These are phyloP conservation scores for Panthera leo DNA, from an alignment of 2,113 vertebrate genomes.

Conservation along the genomic window DNA sequence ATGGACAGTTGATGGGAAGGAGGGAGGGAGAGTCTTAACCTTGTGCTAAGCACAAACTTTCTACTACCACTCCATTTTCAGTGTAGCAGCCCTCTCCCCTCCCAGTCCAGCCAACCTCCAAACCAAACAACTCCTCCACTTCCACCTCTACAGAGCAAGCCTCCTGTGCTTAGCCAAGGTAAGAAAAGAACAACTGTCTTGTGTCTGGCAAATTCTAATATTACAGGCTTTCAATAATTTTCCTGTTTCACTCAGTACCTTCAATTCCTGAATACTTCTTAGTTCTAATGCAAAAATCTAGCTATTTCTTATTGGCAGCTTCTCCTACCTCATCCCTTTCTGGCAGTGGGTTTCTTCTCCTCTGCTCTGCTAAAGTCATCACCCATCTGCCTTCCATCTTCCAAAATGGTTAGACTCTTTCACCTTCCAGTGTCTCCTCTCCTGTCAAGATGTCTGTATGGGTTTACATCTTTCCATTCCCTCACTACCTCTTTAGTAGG, in stretches of 20 bases:
- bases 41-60: background rate
- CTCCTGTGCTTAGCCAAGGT: background rate
- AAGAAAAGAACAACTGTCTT: background rate
- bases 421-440: background rate
- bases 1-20: background rate
- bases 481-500: background rate
- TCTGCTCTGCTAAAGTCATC: background rate
- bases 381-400: background rate
- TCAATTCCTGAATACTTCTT: background rate
- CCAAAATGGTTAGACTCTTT: background rate
- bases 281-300: background rate
- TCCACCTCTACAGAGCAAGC: background rate
- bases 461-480: background rate
- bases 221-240: background rate
- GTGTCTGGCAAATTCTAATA: background rate
- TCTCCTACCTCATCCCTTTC: background rate
- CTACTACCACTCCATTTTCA: background rate
- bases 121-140: background rate
- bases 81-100: background rate
- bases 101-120: background rate
- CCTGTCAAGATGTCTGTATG: background rate
- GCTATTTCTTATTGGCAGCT: background rate
- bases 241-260: background rate
- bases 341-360: background rate
- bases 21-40: background rate